A percentile compares a stretch with the other conserved stretches of the same genome.
phyloP scores from a whole-genome alignment of 23 tunicate genomes.

The Oikopleura vanhoeffeni region DNA sequence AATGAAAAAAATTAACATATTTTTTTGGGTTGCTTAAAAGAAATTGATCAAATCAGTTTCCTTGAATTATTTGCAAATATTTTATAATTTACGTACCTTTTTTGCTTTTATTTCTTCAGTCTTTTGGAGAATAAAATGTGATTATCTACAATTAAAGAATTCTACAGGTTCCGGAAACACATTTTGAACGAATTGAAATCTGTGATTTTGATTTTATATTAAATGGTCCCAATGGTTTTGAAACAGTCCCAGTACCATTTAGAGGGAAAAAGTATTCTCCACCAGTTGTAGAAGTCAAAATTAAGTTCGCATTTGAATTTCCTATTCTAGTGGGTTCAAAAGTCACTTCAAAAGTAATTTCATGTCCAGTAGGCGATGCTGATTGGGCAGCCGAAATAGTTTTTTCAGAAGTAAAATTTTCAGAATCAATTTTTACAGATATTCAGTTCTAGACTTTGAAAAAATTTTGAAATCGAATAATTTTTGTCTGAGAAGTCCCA shows the following conservation, averaged over 20 bases:
- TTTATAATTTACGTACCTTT: too few species aligned
- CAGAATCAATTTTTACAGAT: slow-evolving; percentile 34
- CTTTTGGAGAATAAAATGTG: too few species aligned
- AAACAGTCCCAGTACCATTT: slow-evolving; percentile 31
- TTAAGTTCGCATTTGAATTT: slow-evolving; percentile 23
- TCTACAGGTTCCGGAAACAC: slow-evolving; percentile 26
- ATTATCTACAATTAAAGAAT: too few species aligned
- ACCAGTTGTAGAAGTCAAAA: slow-evolving; percentile 50
- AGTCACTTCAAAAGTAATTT: slow-evolving; percentile 66
- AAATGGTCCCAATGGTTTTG: slow-evolving; percentile 81
- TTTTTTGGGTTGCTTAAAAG: too few species aligned
- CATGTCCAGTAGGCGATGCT: slow-evolving; percentile 19
- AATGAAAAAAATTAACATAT: too few species aligned
- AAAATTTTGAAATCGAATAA: slow-evolving; percentile 52
- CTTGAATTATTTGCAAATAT: too few species aligned
- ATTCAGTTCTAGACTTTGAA: slow-evolving; percentile 59
- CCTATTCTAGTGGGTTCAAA: slow-evolving; percentile 65
- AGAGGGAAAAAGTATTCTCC: slow-evolving; percentile 81
- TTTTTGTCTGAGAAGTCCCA: slow-evolving; percentile 36
- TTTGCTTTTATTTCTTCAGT: too few species aligned
- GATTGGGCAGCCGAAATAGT: slow-evolving; percentile 42
- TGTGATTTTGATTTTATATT: slow-evolving; percentile 40
- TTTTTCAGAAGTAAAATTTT: not conserved
- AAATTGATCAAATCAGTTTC: too few species aligned
- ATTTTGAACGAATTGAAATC: slow-evolving; percentile 44